phyloP scores from a whole-genome alignment of 2,797 vertebrate genomes.

The Hapalemur alaotrensis region DNA sequence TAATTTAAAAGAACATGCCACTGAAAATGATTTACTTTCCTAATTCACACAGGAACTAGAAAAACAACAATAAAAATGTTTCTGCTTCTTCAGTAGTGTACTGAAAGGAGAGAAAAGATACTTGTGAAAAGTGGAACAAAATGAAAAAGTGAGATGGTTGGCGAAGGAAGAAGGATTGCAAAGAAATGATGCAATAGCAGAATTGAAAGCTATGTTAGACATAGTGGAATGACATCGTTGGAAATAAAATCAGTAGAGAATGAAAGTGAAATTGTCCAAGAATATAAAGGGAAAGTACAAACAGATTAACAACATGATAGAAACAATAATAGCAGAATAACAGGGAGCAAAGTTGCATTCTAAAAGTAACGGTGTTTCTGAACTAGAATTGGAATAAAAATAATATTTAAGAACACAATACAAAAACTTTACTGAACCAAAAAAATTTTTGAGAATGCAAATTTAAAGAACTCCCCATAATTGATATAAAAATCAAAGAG shows the following conservation, averaged over 20 bases:
- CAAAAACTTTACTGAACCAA: not conserved
- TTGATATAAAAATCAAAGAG: not conserved
- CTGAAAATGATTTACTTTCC: not conserved
- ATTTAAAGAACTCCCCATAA: not conserved
- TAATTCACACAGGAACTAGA: not conserved
- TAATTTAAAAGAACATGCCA: not conserved
- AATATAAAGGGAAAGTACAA: not conserved
- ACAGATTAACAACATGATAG: not conserved
- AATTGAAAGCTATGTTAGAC: not conserved
- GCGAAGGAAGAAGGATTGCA: not conserved
- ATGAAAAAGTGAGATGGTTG: not conserved
- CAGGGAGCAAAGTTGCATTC: not conserved
- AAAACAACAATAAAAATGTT: not conserved
- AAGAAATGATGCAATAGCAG: not conserved
- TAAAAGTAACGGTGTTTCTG: not conserved
- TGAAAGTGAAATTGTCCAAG: not conserved
- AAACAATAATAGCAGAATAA: not conserved
- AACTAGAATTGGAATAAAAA: not conserved
- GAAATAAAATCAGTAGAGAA: not conserved
- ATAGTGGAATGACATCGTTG: not conserved
- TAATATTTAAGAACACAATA: not conserved
- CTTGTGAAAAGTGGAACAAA: not conserved
- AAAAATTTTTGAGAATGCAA: not conserved
- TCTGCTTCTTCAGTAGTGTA: not conserved
- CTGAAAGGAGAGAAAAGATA: not conserved